phyloP scores from a whole-genome alignment of 30 jellyfish, hydroid and myxozoan genomes.

The Calvadosia cruxmelitensis region DNA sequence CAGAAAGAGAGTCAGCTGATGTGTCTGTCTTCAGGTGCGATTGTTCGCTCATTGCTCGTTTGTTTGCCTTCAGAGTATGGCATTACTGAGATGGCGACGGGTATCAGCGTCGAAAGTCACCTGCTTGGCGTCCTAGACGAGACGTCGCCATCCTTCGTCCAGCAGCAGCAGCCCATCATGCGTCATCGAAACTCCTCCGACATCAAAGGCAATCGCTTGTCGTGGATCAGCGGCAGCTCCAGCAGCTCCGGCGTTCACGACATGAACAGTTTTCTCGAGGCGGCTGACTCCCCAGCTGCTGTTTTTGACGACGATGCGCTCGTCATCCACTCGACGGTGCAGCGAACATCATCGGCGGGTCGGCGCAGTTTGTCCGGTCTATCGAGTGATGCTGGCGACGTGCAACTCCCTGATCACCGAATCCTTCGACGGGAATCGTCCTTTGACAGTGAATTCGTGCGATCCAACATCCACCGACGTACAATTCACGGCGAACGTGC shows the following conservation, averaged over 20 bases:
- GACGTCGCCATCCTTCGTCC: constrained; percentile 15
- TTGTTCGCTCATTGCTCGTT: background rate
- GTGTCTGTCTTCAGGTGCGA: background rate
- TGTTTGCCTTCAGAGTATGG: constrained; percentile 49
- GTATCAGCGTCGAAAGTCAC: constrained; percentile 91
- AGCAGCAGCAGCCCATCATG: background rate
- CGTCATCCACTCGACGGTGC: constrained; percentile 12
- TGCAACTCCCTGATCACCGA: constrained; percentile 32
- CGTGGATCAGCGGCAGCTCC: constrained; percentile 83
- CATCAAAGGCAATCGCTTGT: constrained; percentile 43
- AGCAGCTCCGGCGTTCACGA: constrained; percentile 76
- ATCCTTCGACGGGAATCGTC: constrained; percentile 16
- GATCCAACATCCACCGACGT: constrained; percentile 53
- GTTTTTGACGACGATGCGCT: constrained; percentile 6
- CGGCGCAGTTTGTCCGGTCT: background rate
- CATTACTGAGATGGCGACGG: constrained; percentile 73
- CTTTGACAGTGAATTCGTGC: constrained; percentile 45
- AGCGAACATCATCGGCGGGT: constrained; percentile 5
- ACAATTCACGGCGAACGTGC: constrained; percentile 65
- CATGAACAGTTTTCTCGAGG: constrained; percentile 37
- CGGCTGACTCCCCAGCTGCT: constrained; percentile 6
- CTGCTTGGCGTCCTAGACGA: constrained; percentile 68
- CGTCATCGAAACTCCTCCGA: constrained; percentile 29
- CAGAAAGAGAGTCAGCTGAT: background rate
- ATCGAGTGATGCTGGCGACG: constrained; percentile 25